A percentile compares a stretch with the other conserved stretches of the same genome.
Evolutionary conservation across 2,113 vertebrate species (phyloP).

Genomic region (Silurus meridionalis): DNA sequence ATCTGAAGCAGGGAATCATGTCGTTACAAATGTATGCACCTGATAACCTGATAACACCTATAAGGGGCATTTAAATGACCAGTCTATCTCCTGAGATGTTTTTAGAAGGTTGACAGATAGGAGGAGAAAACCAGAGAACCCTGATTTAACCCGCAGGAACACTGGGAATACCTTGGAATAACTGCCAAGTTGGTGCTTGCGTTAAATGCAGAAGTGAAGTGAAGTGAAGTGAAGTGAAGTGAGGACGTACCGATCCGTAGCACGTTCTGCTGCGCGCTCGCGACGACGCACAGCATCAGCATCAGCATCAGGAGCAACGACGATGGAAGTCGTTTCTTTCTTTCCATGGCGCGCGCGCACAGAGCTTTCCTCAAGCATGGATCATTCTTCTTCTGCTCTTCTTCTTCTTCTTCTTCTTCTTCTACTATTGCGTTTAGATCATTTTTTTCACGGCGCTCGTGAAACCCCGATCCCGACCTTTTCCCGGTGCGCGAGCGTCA

Average conservation of each 20-base stretch:
- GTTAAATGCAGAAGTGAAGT: neutral
- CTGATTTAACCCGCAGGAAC: neutral
- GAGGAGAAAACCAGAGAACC: neutral
- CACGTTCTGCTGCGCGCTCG: conserved; percentile 37
- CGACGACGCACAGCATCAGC: conserved; percentile 24
- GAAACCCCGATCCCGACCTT: neutral
- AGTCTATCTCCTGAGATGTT: neutral
- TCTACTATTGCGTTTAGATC: neutral
- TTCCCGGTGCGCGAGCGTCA: neutral
- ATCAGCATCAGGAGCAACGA: neutral
- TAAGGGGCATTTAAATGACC: neutral
- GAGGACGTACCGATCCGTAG: conserved; percentile 37
- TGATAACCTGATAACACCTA: neutral
- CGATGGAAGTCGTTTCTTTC: neutral
- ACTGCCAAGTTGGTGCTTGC: too few species aligned
- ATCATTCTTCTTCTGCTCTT: neutral
- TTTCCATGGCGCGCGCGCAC: conserved; percentile 19
- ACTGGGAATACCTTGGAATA: neutral
- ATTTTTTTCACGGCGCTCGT: neutral
- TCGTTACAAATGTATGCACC: neutral
- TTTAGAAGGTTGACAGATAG: neutral
- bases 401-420: neutral
- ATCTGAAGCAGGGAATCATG: neutral
- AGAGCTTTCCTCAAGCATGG: conserved; percentile 7
- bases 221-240: too few species aligned